These are phyloP conservation scores for Lichenostomus cassidix DNA, from an alignment of 2,113 vertebrate species.

Conservation along the genomic window DNA sequence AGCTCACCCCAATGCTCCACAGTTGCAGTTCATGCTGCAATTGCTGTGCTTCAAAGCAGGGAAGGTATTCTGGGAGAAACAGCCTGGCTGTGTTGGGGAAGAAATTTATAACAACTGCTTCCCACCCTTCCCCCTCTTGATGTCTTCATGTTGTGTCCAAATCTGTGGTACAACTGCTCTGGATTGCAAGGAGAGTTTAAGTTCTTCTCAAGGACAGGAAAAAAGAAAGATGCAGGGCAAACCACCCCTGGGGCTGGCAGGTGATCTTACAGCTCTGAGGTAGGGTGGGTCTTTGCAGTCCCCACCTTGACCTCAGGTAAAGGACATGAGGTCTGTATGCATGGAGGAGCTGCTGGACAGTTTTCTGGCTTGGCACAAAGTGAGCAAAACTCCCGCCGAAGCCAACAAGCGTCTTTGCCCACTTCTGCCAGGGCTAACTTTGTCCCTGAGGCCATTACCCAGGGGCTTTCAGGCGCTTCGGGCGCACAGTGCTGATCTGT, in stretches of 20 bases:
- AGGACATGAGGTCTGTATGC: background rate
- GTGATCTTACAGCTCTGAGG: background rate
- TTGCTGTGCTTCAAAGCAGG: background rate
- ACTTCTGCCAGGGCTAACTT: constrained; percentile 45
- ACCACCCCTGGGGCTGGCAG: accelerated
- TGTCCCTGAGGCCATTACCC: constrained; percentile 35
- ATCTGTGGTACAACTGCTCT: background rate
- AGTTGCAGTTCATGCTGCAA: background rate
- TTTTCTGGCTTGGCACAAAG: background rate
- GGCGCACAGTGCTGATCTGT: constrained; percentile 58
- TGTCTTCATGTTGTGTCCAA: background rate
- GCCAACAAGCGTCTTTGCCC: constrained; percentile 7
- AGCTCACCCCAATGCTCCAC: background rate
- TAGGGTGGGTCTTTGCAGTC: background rate
- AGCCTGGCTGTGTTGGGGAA: background rate
- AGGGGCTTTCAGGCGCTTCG: background rate
- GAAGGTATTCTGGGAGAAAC: background rate
- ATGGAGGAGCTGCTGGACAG: background rate
- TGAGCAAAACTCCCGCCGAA: background rate
- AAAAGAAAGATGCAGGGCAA: background rate
- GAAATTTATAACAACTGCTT: background rate
- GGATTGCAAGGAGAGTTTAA: background rate
- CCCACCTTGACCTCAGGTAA: background rate
- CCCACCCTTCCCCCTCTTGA: background rate
- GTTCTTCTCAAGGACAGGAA: background rate